A percentile compares a stretch with the other conserved stretches of the same genome.
These are phyloP conservation scores for Halcyon smyrnensis DNA, from an alignment of 2,797 vertebrate genomes.

Conservation along the genomic window DNA sequence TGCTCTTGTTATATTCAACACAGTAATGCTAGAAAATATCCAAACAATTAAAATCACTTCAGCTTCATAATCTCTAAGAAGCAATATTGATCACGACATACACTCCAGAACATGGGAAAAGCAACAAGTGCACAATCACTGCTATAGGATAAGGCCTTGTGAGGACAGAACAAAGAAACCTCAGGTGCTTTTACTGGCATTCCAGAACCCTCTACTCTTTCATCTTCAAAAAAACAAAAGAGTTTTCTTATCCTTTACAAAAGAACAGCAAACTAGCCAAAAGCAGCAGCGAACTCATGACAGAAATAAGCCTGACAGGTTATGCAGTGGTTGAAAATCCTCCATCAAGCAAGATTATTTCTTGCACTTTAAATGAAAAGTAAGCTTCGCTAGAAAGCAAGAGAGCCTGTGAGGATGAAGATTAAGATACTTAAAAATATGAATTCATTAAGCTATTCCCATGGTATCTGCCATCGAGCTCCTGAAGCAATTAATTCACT, in stretches of 20 bases:
- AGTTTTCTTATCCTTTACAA: neutral
- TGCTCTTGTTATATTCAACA: neutral
- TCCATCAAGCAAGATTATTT: slow-evolving; percentile 44
- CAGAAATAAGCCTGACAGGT: slow-evolving; percentile 10
- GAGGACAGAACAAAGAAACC: neutral
- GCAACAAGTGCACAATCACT: neutral
- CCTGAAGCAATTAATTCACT: neutral
- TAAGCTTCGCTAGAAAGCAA: slow-evolving; percentile 49
- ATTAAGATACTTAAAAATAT: slow-evolving; percentile 32
- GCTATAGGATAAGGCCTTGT: neutral
- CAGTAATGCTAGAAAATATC: neutral
- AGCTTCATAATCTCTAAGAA: neutral
- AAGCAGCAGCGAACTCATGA: neutral
- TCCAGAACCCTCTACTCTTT: neutral
- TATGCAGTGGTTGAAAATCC: neutral
- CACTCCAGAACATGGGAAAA: neutral
- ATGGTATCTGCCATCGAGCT: neutral
- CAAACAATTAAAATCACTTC: neutral
- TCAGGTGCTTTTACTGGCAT: neutral
- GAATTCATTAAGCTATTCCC: slow-evolving; percentile 39
- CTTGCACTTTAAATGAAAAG: slow-evolving; percentile 2
- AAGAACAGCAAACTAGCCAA: neutral
- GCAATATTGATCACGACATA: neutral
- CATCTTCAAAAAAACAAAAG: neutral
- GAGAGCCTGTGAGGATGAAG: neutral